A percentile compares a stretch with the other conserved stretches of the same genome.
Conservation (phyloP, 2,888 invertebrate species). For the Diabrotica balteata region DNA sequence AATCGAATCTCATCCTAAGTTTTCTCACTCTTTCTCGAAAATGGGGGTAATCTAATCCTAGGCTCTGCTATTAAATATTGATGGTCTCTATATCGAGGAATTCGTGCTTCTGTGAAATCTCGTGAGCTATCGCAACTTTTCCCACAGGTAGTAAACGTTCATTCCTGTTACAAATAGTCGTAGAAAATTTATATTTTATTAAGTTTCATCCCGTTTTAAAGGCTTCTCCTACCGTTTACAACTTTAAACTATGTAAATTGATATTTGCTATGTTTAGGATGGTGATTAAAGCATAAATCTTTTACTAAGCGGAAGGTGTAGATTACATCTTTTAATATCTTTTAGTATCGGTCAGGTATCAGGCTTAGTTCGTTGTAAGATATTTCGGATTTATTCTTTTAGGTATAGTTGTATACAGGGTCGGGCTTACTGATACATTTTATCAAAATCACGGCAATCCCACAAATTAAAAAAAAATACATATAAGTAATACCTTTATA, state of each 20-base stretch:
- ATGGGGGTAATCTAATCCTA: conserved; percentile 28
- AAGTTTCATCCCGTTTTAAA: conserved; percentile 13
- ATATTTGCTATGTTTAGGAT: background rate
- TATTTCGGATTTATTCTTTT: too few relatives aligned
- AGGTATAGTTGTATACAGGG: too few relatives aligned
- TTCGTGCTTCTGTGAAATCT: conserved; percentile 24
- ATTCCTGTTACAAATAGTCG: conserved; percentile 17
- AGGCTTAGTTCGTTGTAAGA: too few relatives aligned
- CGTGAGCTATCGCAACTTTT: conserved; percentile 15
- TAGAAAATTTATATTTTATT: conserved; percentile 9
- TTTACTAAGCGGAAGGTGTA: too few relatives aligned
- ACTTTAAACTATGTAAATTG: background rate
- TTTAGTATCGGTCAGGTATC: too few relatives aligned
- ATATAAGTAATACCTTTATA: too few relatives aligned
- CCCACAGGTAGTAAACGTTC: conserved; percentile 31
- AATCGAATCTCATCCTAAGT: conserved; percentile 26
- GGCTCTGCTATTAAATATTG: conserved; percentile 31
- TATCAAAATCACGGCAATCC: too few relatives aligned
- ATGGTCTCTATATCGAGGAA: conserved; percentile 28
- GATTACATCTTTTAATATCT: too few relatives aligned
- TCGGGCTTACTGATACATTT: too few relatives aligned
- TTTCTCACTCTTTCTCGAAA: conserved; percentile 18
- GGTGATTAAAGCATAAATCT: too few relatives aligned
- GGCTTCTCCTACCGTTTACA: background rate
- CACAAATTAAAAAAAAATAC: too few relatives aligned